Percentiles rank a stretch among this genome's conserved stretches.
Evolutionary conservation across 2,113 vertebrate species (phyloP).

Genomic region (Vulpes vulpes): DNA sequence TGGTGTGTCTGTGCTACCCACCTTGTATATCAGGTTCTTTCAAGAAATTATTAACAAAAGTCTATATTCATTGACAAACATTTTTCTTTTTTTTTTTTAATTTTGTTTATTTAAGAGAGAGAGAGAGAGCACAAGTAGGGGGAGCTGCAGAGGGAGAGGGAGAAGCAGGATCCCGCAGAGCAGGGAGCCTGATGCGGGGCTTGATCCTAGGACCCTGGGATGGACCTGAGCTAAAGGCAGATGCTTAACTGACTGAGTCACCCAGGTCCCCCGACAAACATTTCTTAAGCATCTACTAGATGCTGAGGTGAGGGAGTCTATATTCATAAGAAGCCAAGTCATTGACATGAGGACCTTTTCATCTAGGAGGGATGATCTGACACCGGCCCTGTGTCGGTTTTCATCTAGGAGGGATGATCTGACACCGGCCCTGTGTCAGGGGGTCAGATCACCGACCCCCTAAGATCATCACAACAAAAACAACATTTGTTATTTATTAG

Average conservation of each 20-base stretch:
- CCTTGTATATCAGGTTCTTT: background rate
- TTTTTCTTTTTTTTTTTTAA: background rate
- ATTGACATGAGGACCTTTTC: background rate
- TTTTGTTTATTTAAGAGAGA: no score
- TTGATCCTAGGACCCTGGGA: background rate
- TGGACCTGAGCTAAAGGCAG: background rate
- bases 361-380: constrained; percentile 17
- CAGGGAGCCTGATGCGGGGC: no score
- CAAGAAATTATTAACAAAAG: background rate
- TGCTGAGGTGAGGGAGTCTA: background rate
- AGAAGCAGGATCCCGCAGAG: no score
- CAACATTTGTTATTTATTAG: background rate
- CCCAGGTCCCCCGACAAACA: background rate
- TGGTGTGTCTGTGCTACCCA: background rate
- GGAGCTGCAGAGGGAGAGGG: no score
- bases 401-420: constrained; percentile 6
- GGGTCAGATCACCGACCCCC: no score
- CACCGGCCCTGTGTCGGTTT: background rate
- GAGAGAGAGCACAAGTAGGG: no score
- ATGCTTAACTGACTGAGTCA: background rate
- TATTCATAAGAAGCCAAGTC: constrained; percentile 9
- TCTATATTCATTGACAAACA: constrained; percentile 20
- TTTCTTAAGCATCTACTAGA: background rate
- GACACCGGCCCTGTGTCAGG: background rate
- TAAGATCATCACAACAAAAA: background rate